These are phyloP conservation scores for Peromyscus melanophrys DNA, from an alignment of 2,797 vertebrate genomes.

Conservation along the genomic window DNA sequence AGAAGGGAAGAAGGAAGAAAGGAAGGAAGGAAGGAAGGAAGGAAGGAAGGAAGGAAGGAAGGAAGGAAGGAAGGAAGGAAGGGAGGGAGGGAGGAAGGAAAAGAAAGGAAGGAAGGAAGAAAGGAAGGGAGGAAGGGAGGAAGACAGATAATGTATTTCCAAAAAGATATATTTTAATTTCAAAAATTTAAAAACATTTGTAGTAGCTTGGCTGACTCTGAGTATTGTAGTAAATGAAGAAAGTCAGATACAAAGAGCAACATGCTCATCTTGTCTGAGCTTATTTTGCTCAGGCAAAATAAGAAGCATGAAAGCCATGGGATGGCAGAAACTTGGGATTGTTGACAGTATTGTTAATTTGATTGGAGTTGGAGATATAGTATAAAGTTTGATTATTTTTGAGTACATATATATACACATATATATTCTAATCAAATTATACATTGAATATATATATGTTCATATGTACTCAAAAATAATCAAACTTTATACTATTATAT, in stretches of 20 bases:
- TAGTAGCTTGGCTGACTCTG: background rate
- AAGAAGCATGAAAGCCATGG: background rate
- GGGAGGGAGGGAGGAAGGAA: fast-evolving
- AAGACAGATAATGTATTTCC: background rate
- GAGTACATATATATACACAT: background rate
- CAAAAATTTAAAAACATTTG: background rate
- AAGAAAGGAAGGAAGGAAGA: background rate
- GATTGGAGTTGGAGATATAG: background rate
- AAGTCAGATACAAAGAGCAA: background rate
- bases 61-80: background rate
- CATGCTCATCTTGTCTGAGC: background rate
- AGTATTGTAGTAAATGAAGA: background rate
- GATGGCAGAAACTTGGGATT: background rate
- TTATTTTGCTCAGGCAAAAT: background rate
- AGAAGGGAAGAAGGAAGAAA: background rate
- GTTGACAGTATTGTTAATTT: background rate
- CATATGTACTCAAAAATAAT: background rate
- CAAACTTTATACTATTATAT: background rate
- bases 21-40: background rate
- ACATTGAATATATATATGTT: background rate
- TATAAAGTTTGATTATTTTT: background rate
- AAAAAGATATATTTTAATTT: background rate
- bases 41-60: background rate
- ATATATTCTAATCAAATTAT: background rate
- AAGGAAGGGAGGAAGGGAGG: background rate